Evolutionary conservation across 2,113 vertebrate species (phyloP), one percentile per base, ranked within the genome.

Genomic region (Megaptera novaeangliae): DNA sequence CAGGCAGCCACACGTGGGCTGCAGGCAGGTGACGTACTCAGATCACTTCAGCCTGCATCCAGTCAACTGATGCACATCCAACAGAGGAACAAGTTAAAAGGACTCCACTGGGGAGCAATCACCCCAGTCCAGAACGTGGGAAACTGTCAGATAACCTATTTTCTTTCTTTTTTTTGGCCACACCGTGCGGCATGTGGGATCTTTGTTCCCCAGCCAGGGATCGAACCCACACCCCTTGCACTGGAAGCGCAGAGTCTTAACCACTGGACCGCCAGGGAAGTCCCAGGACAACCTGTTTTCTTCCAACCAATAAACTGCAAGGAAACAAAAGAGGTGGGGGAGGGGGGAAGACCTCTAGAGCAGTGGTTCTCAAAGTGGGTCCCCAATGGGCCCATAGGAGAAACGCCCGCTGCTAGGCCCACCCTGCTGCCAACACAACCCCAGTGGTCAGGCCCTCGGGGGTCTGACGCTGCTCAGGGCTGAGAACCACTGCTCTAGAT

Each of bases 341-440:
- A 8, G 3, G 3, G 2, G 36, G 34, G 10, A 2, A 36, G 39
- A 39, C 39, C 31, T 20, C 18, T 11, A 69, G 80, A 61, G n/a
- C 94, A 64, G 6, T 14, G 17, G n/a, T 55, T 72, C 94, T 92
- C 66, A 77, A 44, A 77, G 80, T 91, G 71, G 61, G 80, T 55
- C 64, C 41, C 39, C 39, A 5, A 23, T 25, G 39, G 61, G 31
- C 46, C 29, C 5, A 0, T 25, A 21, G 31, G 41, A 41, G 29
- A 34, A 69, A 44, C 0, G 11, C 14, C 64, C 39, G 4, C 52
- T 27, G 49, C 29, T 39, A n/a, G 74, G 46, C 71, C n/a, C 4
- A 14, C 69, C 20, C 41, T 66, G 36, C 29, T 4, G 14, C 82
- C 71, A 55, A 41, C 46, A 14, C 69, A 27, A 44, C 36, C 57